Conservation (phyloP, 37 sponge, comb jelly and placozoan species). For the Oscarella lobularis region DNA sequence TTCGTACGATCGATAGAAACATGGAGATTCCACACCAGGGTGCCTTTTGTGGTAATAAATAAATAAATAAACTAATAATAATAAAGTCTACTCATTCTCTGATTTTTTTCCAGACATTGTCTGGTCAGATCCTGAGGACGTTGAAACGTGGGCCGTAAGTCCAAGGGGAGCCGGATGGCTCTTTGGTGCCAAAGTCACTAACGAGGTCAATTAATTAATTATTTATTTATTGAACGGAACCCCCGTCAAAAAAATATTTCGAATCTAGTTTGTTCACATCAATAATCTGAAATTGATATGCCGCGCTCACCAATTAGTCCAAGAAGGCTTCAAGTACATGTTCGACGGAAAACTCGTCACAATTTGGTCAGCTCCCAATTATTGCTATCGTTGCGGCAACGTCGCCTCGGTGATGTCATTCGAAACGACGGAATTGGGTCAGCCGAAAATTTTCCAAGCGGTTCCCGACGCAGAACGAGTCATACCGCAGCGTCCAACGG, state of each 20-base stretch:
- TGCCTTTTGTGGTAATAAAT: slow-evolving; percentile 81
- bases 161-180: slow-evolving; percentile 99
- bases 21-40: slow-evolving; percentile 97
- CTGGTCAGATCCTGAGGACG: slow-evolving; percentile 99
- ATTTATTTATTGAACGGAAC: neutral
- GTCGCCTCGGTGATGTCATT: slow-evolving; percentile 86
- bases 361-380: slow-evolving; percentile 99
- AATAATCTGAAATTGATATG: slow-evolving; percentile 89
- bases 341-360: slow-evolving; percentile 92
- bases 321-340: slow-evolving; percentile 98
- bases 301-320: slow-evolving; percentile 96
- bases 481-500: slow-evolving; percentile 69
- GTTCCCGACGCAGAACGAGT: slow-evolving; percentile 84
- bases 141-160: slow-evolving; percentile 94
- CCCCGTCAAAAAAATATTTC: neutral
- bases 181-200: slow-evolving; percentile 83
- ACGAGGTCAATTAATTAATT: no score
- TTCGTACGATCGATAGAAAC: slow-evolving; percentile 83
- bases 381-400: slow-evolving; percentile 99
- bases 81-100: neutral
- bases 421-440: slow-evolving; percentile 16
- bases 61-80: neutral
- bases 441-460: slow-evolving; percentile 82
- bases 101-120: slow-evolving; percentile 56
- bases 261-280: slow-evolving; percentile 90